Evolutionary conservation across 2,888 invertebrate species (phyloP).

Genomic region (Heliconius cydno): DNA sequence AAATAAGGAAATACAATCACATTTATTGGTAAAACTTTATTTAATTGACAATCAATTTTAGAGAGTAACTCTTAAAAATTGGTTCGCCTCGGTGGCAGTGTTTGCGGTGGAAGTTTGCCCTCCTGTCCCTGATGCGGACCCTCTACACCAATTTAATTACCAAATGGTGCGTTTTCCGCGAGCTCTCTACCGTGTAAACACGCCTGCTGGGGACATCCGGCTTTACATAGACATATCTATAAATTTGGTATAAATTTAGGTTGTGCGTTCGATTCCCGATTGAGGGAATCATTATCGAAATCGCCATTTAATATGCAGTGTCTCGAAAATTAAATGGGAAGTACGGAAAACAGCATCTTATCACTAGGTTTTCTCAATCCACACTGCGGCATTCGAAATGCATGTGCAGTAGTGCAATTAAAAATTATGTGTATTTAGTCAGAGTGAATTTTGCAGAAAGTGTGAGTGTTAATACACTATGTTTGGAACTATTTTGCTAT

Average conservation of each 20-base stretch:
- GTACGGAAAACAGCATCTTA: too few relatives aligned
- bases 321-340: too few relatives aligned
- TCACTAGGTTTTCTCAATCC: too few relatives aligned
- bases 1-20: neutral
- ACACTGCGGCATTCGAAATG: too few relatives aligned
- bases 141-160: constrained; percentile 33
- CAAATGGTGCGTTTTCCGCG: constrained; percentile 34
- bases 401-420: too few relatives aligned
- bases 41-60: constrained; percentile 23
- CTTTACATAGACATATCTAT: neutral
- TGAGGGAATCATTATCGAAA: neutral
- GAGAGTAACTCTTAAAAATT: constrained; percentile 11
- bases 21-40: constrained; percentile 3
- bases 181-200: constrained; percentile 27
- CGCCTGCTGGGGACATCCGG: constrained; percentile 14
- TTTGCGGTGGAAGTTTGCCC: constrained; percentile 21
- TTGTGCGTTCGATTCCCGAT: neutral
- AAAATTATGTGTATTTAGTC: too few relatives aligned
- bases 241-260: neutral
- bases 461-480: too few relatives aligned
- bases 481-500: too few relatives aligned
- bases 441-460: too few relatives aligned
- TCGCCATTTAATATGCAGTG: too few relatives aligned
- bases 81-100: neutral
- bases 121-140: neutral